These are phyloP conservation scores for Nothobranchius furzeri DNA, from an alignment of 2,113 vertebrate genomes.

Conservation along the genomic window DNA sequence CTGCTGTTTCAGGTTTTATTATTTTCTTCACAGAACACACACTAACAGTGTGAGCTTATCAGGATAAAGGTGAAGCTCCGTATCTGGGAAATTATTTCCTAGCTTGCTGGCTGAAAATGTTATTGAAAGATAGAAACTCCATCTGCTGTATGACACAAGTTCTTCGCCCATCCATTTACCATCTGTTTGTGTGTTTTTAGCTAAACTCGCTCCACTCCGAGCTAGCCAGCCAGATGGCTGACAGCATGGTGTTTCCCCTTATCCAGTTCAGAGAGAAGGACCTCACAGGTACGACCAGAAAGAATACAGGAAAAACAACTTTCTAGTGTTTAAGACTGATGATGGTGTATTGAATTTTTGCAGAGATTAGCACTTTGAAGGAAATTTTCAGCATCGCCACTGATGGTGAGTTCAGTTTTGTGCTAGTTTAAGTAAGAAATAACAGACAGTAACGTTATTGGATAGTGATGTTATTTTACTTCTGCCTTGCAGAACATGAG, in stretches of 20 bases:
- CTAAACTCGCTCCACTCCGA: slow-evolving; percentile 91
- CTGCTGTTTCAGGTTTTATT: slow-evolving; percentile 19
- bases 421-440: slow-evolving; percentile 3
- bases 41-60: slow-evolving; percentile 19
- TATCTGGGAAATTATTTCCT: slow-evolving; percentile 24
- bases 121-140: slow-evolving; percentile 19
- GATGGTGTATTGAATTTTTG: slow-evolving; percentile 52
- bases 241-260: slow-evolving; percentile 94
- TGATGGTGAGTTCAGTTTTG: slow-evolving; percentile 81
- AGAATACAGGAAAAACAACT: neutral
- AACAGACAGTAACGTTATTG: neutral
- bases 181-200: slow-evolving; percentile 74
- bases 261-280: slow-evolving; percentile 97
- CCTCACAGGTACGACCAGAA: slow-evolving; percentile 85
- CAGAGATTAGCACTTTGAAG: slow-evolving; percentile 97
- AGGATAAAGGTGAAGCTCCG: slow-evolving; percentile 5
- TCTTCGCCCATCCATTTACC: neutral
- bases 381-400: slow-evolving; percentile 94
- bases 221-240: slow-evolving; percentile 91
- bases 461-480: neutral
- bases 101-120: slow-evolving; percentile 35
- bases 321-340: neutral
- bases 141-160: slow-evolving; percentile 37
- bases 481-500: slow-evolving; percentile 87
- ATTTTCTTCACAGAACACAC: slow-evolving; percentile 3